Evolutionary conservation across 1,140 invertebrate species (phyloP).

Genomic region (Camponotus vicinus): DNA sequence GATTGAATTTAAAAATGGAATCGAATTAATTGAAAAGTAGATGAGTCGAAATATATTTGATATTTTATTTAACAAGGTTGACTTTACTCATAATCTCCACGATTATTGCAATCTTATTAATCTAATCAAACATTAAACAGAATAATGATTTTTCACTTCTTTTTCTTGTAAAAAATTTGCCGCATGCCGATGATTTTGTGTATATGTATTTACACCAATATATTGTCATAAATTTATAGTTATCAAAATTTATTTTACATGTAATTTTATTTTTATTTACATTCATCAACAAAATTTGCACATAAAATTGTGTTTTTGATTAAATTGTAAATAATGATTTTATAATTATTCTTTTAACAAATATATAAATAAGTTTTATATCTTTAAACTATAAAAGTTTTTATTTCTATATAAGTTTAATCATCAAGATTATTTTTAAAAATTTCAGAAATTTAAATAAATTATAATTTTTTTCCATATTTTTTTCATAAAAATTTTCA

Average conservation of each 20-base stretch:
- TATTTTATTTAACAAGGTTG: constrained; percentile 9
- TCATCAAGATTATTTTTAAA: background rate
- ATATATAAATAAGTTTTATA: background rate
- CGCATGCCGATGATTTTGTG: background rate
- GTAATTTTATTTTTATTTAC: background rate
- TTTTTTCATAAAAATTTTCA: background rate
- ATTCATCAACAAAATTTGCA: background rate
- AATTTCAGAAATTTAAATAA: background rate
- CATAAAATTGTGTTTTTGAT: no score
- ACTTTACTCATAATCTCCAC: background rate
- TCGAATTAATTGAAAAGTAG: background rate
- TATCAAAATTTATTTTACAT: constrained; percentile 9
- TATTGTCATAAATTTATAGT: background rate
- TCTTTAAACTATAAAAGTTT: background rate
- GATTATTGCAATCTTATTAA: background rate
- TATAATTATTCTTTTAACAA: background rate
- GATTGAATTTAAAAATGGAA: background rate
- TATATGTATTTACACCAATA: background rate
- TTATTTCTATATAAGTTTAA: background rate
- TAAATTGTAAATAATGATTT: background rate
- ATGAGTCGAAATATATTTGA: background rate
- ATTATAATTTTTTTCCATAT: background rate
- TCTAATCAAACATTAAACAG: background rate
- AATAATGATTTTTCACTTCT: background rate
- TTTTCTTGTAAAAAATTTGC: background rate